These are phyloP conservation scores for Proterorhinus semilunaris DNA, from an alignment of 2,113 vertebrate genomes.

Conservation along the genomic window DNA sequence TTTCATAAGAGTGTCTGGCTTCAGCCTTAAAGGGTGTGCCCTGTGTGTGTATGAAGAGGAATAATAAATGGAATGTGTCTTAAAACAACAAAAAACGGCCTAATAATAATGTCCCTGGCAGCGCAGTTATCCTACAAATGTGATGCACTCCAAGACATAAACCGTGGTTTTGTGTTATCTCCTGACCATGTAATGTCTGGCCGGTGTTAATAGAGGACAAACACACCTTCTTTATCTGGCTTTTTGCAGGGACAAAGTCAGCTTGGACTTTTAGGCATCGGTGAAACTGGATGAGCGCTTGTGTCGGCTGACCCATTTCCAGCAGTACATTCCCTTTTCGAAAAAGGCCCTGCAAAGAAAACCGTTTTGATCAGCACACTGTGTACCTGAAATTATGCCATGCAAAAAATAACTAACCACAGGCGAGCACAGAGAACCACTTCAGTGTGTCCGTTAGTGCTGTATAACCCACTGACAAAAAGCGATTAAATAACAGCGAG, in stretches of 20 bases:
- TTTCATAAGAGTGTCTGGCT: background rate
- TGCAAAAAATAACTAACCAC: background rate
- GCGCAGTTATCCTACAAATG: too few relatives aligned
- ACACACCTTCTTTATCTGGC: conserved; percentile 77
- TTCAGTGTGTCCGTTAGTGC: background rate
- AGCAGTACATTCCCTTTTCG: conserved; percentile 84
- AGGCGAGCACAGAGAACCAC: too few relatives aligned
- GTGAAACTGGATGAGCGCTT: conserved; percentile 80
- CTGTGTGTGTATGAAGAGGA: too few relatives aligned
- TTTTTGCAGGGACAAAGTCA: conserved; percentile 74
- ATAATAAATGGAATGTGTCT: background rate
- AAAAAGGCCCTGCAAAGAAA: conserved; percentile 78
- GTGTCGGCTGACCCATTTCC: conserved; percentile 78
- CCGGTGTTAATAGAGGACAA: background rate
- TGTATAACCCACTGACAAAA: conserved; percentile 3
- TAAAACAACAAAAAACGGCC: background rate
- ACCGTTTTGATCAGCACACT: conserved; percentile 6
- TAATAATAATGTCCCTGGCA: too few relatives aligned
- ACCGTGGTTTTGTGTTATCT: too few relatives aligned
- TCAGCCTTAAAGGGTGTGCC: background rate
- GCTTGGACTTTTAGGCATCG: conserved; percentile 80
- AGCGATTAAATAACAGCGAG: conserved; percentile 43
- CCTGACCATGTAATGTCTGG: background rate
- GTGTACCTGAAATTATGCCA: background rate
- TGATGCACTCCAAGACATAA: too few relatives aligned